These are phyloP conservation scores for Orthonevra nobilis DNA, from an alignment of 2,888 invertebrate species.

Conservation along the genomic window DNA sequence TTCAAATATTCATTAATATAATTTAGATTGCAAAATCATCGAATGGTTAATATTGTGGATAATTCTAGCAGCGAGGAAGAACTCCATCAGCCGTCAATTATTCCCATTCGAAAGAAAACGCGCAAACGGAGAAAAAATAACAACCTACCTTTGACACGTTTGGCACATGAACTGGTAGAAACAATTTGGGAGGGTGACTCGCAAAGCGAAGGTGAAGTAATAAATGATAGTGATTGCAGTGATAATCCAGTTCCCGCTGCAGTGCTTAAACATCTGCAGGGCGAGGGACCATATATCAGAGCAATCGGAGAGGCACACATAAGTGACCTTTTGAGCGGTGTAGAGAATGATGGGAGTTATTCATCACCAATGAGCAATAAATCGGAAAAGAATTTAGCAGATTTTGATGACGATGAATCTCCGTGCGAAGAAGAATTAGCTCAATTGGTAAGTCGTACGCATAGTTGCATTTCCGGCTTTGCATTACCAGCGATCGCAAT, in stretches of 20 bases:
- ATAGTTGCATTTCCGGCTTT: conserved; percentile 74
- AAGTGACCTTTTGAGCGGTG: conserved; percentile 81
- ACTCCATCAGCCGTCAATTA: conserved; percentile 75
- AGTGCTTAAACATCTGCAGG: conserved; percentile 80
- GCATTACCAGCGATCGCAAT: conserved; percentile 52
- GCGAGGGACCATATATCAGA: conserved; percentile 81
- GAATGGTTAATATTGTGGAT: conserved; percentile 79
- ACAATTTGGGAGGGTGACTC: conserved; percentile 84
- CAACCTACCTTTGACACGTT: conserved; percentile 75
- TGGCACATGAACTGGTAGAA: conserved; percentile 82
- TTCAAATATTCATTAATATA: neutral
- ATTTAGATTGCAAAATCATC: conserved; percentile 76
- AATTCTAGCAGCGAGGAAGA: conserved; percentile 78
- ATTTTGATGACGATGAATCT: conserved; percentile 95
- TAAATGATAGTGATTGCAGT: conserved; percentile 79
- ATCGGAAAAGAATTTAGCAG: conserved; percentile 96
- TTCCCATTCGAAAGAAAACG: conserved; percentile 77
- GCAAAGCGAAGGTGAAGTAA: conserved; percentile 80
- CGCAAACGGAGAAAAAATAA: conserved; percentile 78
- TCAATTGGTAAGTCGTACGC: conserved; percentile 86
- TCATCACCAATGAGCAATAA: conserved; percentile 96
- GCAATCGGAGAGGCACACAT: conserved; percentile 80
- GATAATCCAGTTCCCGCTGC: conserved; percentile 78
- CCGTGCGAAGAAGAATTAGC: conserved; percentile 92
- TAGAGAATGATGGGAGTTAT: conserved; percentile 91